phyloP scores from a whole-genome alignment of 2,113 vertebrate genomes.

The Clupea harengus region DNA sequence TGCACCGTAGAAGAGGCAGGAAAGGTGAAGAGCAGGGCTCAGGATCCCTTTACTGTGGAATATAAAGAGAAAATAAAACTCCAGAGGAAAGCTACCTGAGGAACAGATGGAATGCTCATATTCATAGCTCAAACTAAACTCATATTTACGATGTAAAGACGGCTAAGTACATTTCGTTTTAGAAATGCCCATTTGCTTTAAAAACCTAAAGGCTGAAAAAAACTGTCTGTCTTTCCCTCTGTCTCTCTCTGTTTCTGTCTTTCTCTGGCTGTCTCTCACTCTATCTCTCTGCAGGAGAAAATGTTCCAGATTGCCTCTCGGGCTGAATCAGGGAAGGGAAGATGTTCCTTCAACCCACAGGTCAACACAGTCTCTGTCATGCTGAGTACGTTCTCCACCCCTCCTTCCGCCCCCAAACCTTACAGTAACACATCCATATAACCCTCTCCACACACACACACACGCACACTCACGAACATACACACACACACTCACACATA shows the following conservation, averaged over 20 bases:
- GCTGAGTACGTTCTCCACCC: constrained; percentile 87
- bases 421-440: not conserved
- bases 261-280: not conserved
- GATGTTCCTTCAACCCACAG: constrained; percentile 94
- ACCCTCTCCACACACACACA: not conserved
- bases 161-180: not conserved
- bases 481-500: not conserved
- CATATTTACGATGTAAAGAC: constrained; percentile 38
- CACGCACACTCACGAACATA: not conserved
- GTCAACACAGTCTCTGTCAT: constrained; percentile 96
- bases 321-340: constrained; percentile 92
- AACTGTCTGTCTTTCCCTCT: not conserved
- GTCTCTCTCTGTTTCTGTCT: constrained; percentile 15
- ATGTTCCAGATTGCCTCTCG: constrained; percentile 89
- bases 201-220: constrained; percentile 35
- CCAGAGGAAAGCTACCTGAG: constrained; percentile 21
- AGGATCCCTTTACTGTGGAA: not conserved
- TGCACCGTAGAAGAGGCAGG: constrained; percentile 35
- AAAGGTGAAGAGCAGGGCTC: constrained; percentile 18
- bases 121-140: too few relatives aligned
- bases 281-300: constrained; percentile 79
- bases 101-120: constrained; percentile 36
- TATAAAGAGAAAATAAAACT: not conserved
- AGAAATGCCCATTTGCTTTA: constrained; percentile 12
- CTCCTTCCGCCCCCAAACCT: not conserved